These are phyloP conservation scores for Watsonalla cultraria DNA, from an alignment of 2,888 invertebrate genomes.

Conservation along the genomic window DNA sequence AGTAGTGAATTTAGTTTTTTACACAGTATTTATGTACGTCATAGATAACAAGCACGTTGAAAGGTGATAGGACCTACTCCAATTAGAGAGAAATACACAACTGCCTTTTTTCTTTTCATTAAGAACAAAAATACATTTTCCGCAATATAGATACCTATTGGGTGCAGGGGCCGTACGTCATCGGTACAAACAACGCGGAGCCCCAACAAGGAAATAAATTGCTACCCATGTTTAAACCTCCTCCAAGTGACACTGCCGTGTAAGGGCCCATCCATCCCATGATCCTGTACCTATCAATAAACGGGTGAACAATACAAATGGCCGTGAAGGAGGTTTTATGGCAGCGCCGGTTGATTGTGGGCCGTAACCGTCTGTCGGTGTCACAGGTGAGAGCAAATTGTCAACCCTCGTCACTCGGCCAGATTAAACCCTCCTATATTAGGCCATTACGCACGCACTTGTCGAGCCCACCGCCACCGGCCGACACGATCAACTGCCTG, in stretches of 20 bases:
- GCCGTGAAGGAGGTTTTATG: conserved; percentile 28
- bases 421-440: conserved; percentile 35
- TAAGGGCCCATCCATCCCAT: conserved; percentile 4
- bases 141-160: too few relatives aligned
- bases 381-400: conserved; percentile 48
- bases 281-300: conserved; percentile 1
- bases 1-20: too few relatives aligned
- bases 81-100: too few relatives aligned
- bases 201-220: too few relatives aligned
- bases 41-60: too few relatives aligned
- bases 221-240: background rate
- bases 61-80: too few relatives aligned
- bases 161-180: too few relatives aligned
- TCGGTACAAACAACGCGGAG: too few relatives aligned
- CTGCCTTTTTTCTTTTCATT: too few relatives aligned
- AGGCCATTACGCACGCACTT: conserved; percentile 24
- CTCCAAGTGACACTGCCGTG: background rate
- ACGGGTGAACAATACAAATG: conserved; percentile 25
- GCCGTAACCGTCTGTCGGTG: conserved; percentile 20
- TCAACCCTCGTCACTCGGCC: conserved; percentile 45
- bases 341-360: conserved; percentile 18
- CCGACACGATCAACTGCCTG: background rate
- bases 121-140: too few relatives aligned
- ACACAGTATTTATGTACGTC: too few relatives aligned
- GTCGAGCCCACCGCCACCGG: conserved; percentile 8